Base-by-base conservation (phyloP, 2,888 invertebrate species). In the Maniola hyperantus region DNA sequence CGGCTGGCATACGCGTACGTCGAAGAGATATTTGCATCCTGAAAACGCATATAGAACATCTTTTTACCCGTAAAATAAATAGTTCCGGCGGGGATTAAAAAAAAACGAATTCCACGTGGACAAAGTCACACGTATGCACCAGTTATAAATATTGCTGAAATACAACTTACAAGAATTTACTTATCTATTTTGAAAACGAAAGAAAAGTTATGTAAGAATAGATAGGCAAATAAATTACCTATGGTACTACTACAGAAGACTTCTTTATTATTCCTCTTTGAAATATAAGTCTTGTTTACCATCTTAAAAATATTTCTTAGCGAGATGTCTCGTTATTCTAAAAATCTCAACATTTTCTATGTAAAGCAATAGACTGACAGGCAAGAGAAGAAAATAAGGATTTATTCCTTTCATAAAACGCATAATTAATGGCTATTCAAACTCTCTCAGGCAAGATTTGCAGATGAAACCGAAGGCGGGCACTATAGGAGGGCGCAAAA, bases 391-490 rank as follows among this genome's bases (percentile, higher is more conserved):
- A 70, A 70, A 73, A 72, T 72, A 72, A 72, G 71, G 70, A 72
- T 68, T 73, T 71, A 73, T 72, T 72, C 71, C 70, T 73, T 73
- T 72, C 72, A 73, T 71, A 70, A 70, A 72, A 71, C 69, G 72
- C 72, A 71, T 72, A 72, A 71, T 71, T 72, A 73, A 73, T 72
- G 72, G 68, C 72, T 69, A 73, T 73, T 73, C 72, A 73, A 72
- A 73, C 64, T 70, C 72, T 69, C 70, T 69, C 67, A 65, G 69
- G 69, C 72, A 70, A 70, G 70, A 65, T 71, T 70, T 66, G 59
- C 67, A 67, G 72, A 72, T 70, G 69, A 67, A 72, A 72, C 71
- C 72, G 72, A 70, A 73, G 68, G 70, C 68, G 55, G 72, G 63
- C 68, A 66, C 66, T 61, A n/a, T n/a, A 62, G 36, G 66, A 67